These are phyloP conservation scores for Busseola fusca DNA, from an alignment of 2,888 invertebrate genomes.

Conservation along the genomic window DNA sequence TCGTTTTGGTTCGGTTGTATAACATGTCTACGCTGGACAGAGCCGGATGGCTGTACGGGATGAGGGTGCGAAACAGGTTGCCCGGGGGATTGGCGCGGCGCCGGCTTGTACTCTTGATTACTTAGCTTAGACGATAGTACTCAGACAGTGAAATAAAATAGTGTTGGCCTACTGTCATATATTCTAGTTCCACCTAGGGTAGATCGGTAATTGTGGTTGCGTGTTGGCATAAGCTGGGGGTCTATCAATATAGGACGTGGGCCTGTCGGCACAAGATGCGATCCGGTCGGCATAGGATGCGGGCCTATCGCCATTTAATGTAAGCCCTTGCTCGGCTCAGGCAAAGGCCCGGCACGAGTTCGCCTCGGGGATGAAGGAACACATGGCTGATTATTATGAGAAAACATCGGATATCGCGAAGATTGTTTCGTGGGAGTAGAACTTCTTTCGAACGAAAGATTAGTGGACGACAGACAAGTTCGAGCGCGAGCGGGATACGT, in stretches of 20 bases:
- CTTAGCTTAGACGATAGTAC: neutral
- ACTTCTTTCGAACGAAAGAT: neutral
- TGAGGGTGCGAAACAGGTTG: neutral
- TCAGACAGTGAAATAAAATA: no score
- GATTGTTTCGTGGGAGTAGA: neutral
- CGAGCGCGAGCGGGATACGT: neutral
- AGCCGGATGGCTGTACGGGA: neutral
- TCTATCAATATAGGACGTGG: no score
- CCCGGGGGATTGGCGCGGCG: neutral
- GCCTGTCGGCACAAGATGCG: no score
- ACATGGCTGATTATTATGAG: no score
- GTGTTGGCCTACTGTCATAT: neutral
- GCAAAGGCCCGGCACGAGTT: no score
- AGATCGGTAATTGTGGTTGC: no score
- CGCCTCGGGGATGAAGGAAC: neutral
- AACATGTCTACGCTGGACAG: neutral
- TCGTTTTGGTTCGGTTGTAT: neutral
- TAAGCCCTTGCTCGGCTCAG: no score
- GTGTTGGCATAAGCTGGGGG: no score
- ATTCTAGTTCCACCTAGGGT: neutral
- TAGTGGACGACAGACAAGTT: slow-evolving; percentile 1
- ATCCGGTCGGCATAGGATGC: no score
- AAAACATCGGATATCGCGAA: neutral
- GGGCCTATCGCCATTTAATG: no score
- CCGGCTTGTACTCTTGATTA: neutral